Percentiles rank a stretch among this genome's conserved stretches.
phyloP scores from a whole-genome alignment of 2,113 vertebrate genomes.

The Excalfactoria chinensis region DNA sequence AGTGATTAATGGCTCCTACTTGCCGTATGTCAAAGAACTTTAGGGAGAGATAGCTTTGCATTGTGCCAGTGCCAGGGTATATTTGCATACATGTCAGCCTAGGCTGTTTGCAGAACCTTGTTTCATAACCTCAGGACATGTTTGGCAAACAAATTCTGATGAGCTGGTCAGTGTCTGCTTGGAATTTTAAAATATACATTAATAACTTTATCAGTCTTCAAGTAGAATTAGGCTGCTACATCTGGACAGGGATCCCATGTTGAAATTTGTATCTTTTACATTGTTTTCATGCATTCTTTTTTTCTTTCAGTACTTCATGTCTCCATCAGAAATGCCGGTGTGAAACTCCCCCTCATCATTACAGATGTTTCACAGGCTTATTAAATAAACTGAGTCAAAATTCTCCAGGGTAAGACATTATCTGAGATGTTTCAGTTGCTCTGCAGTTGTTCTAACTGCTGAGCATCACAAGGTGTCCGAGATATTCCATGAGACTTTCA shows the following conservation, averaged over 20 bases:
- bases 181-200: not conserved
- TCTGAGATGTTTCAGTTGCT: not conserved
- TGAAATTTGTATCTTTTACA: not conserved
- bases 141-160: fast-evolving
- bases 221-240: not conserved
- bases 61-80: not conserved
- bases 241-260: not conserved
- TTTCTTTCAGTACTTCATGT: fast-evolving
- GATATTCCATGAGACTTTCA: not conserved
- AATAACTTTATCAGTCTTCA: fast-evolving
- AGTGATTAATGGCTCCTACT: too few relatives aligned
- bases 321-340: not conserved
- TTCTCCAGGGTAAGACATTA: not conserved
- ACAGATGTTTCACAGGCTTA: not conserved
- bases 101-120: not conserved
- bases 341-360: not conserved
- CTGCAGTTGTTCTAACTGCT: fast-evolving
- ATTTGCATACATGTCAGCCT: not conserved
- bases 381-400: not conserved
- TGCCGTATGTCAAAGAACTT: not conserved
- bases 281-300: not conserved
- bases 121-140: not conserved
- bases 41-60: not conserved
- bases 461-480: not conserved
- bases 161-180: not conserved